Evolutionary conservation across 2,113 vertebrate species (phyloP).

Genomic region (Arizona elegans): DNA sequence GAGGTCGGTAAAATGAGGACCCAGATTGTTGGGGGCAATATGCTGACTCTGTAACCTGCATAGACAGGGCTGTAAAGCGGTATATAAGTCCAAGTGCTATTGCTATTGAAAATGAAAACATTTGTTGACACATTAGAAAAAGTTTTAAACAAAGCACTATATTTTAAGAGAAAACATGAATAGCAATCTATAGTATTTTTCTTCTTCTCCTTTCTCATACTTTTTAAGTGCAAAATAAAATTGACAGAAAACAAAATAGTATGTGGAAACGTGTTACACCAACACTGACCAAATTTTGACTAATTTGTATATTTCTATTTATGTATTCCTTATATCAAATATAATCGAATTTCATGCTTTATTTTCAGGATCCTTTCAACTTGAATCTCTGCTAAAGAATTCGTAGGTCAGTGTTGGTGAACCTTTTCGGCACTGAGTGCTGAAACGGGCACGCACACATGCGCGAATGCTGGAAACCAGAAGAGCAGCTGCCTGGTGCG

Average conservation of each 20-base stretch:
- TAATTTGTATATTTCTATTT: neutral
- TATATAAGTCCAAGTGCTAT: too few relatives aligned
- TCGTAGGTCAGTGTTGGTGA: neutral
- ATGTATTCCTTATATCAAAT: neutral
- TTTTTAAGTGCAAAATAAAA: neutral
- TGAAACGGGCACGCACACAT: too few relatives aligned
- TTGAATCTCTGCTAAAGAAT: neutral
- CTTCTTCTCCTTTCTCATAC: neutral
- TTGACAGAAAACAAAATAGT: neutral
- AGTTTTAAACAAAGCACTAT: neutral
- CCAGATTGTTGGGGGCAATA: too few relatives aligned
- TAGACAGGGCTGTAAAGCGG: too few relatives aligned
- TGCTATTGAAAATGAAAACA: too few relatives aligned
- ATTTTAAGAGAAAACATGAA: neutral
- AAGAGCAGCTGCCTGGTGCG: too few relatives aligned
- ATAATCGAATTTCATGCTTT: neutral
- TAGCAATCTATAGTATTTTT: neutral
- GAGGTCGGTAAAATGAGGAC: too few relatives aligned
- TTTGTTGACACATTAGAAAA: too few relatives aligned
- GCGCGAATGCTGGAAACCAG: too few relatives aligned
- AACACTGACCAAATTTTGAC: neutral
- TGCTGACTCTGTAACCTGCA: too few relatives aligned
- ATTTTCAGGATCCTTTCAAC: neutral
- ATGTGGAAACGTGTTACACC: neutral
- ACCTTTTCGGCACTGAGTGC: too few relatives aligned